phyloP scores from a whole-genome alignment of 2,113 vertebrate species.

The Ictalurus furcatus region DNA sequence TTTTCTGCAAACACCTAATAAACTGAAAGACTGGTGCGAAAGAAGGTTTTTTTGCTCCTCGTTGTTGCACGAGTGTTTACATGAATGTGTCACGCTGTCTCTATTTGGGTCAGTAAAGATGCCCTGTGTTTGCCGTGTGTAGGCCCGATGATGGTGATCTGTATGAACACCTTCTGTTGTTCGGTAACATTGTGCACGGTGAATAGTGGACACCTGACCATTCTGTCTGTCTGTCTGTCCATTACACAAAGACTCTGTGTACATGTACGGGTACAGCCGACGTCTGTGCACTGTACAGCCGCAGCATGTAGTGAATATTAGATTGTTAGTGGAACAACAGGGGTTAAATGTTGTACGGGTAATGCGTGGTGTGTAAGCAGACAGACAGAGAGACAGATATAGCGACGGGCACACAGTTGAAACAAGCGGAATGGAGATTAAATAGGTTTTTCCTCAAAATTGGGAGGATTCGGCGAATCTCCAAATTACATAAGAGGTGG shows the following conservation, averaged over 20 bases:
- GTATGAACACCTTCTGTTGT: conserved; percentile 36
- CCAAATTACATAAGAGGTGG: background rate
- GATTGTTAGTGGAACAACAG: background rate
- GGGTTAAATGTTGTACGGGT: background rate
- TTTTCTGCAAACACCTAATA: background rate
- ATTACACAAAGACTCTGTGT: background rate
- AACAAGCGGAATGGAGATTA: conserved; percentile 45
- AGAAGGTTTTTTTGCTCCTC: background rate
- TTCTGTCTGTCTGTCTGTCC: background rate
- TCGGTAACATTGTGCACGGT: background rate
- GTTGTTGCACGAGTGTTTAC: background rate
- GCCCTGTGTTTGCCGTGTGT: background rate
- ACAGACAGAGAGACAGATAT: background rate
- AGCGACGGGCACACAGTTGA: conserved; percentile 13
- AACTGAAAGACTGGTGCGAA: background rate
- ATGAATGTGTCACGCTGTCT: conserved; percentile 32
- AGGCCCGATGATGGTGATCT: conserved; percentile 24
- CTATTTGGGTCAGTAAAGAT: conserved; percentile 24
- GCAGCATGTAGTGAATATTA: background rate
- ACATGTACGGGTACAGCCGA: too few species aligned
- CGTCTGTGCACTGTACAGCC: background rate
- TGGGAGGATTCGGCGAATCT: conserved; percentile 9
- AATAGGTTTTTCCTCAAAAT: conserved; percentile 35
- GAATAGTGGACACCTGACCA: background rate
- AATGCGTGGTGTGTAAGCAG: background rate